These are phyloP conservation scores for Hydropsyche tenuis DNA, from an alignment of 1,140 invertebrate genomes.

Conservation along the genomic window DNA sequence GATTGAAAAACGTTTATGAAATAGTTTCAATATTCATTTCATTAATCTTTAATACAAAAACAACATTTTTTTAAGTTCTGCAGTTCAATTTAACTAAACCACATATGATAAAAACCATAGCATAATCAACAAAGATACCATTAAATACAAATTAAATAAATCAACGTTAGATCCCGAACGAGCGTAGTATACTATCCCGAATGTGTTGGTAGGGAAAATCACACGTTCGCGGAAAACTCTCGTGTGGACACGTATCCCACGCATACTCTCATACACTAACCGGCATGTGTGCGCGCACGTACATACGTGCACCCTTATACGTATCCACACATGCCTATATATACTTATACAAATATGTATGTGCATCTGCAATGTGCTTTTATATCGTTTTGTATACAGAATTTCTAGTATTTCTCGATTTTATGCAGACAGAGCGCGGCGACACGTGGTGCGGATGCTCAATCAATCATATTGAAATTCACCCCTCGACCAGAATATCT, in stretches of 20 bases:
- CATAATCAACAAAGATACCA: too few relatives aligned
- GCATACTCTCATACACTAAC: neutral
- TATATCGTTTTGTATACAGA: constrained; percentile 11
- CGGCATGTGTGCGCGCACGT: neutral
- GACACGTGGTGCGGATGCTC: neutral
- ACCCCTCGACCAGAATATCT: neutral
- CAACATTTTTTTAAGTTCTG: too few relatives aligned
- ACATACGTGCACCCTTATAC: neutral
- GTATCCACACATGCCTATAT: neutral
- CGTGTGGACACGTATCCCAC: neutral
- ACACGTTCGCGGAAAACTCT: neutral
- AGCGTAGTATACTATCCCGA: neutral
- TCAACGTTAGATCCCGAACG: neutral
- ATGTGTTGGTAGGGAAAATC: constrained; percentile 6
- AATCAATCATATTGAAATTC: constrained; percentile 9
- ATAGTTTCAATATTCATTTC: too few relatives aligned
- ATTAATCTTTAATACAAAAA: too few relatives aligned
- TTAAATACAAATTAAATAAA: too few relatives aligned
- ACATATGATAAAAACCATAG: too few relatives aligned
- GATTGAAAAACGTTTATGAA: too few relatives aligned
- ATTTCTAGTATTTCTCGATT: constrained; percentile 15
- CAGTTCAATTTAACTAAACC: too few relatives aligned
- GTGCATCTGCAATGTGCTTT: constrained; percentile 31
- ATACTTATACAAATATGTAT: neutral
- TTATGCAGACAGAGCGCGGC: too few relatives aligned